Conservation (phyloP, 2,113 vertebrate genomes). For the Panurus biarmicus region DNA sequence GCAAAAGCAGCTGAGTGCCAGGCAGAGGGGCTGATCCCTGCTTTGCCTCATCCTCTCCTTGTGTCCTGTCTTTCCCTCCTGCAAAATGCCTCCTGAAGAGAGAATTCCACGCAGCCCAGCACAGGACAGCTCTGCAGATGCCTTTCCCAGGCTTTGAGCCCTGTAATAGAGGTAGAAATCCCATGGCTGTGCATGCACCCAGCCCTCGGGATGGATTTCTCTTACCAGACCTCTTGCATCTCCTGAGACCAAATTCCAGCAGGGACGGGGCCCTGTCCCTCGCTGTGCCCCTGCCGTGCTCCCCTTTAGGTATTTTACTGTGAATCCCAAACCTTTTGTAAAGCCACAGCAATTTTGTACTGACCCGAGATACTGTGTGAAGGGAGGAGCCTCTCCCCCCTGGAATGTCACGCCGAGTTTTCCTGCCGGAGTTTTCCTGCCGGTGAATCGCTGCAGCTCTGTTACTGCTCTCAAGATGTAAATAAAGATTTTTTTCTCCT, state of each 20-base stretch:
- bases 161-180: fast-evolving
- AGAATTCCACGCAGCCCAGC: neutral
- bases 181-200: fast-evolving
- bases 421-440: neutral
- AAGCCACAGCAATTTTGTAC: neutral
- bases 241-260: slow-evolving; percentile 4
- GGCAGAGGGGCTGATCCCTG: neutral
- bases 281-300: neutral
- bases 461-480: neutral
- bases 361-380: neutral
- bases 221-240: neutral
- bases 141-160: neutral
- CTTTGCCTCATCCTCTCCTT: neutral
- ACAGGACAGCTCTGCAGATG: neutral
- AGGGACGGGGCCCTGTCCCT: neutral
- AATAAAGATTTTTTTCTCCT: slow-evolving; percentile 50
- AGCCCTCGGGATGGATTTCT: neutral
- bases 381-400: neutral
- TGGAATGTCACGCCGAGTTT: neutral
- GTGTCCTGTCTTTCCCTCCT: neutral
- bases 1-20: neutral
- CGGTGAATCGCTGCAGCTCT: neutral
- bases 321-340: slow-evolving; percentile 21
- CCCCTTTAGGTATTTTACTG: slow-evolving; percentile 18
- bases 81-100: neutral